These are phyloP conservation scores for Neosilurus mollespiculum DNA, from an alignment of 2,797 vertebrate species.

Conservation along the genomic window DNA sequence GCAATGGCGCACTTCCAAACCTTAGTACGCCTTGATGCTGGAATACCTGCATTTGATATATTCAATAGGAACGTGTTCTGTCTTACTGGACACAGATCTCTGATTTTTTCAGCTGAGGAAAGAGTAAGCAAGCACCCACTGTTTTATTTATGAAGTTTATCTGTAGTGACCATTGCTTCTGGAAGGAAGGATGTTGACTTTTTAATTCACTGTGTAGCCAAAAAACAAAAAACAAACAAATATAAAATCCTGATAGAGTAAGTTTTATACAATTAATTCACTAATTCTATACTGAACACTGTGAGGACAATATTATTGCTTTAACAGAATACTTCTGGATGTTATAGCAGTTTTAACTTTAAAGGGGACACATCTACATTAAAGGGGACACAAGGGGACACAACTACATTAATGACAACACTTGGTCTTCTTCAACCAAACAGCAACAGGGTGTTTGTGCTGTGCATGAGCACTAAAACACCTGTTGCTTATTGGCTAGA, in stretches of 20 bases:
- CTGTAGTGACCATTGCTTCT: constrained; percentile 21
- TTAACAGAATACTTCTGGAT: constrained; percentile 7
- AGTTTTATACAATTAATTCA: constrained; percentile 25
- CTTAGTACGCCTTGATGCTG: constrained; percentile 9
- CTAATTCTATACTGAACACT: constrained; percentile 34
- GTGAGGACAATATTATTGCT: constrained; percentile 36
- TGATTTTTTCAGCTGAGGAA: constrained; percentile 28
- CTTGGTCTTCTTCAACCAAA: no score
- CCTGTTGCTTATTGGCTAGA: no score
- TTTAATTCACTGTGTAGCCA: constrained; percentile 27
- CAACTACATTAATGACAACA: no score
- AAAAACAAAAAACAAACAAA: constrained; percentile 3
- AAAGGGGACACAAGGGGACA: neutral
- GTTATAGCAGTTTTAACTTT: constrained; percentile 4
- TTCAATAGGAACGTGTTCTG: constrained; percentile 10
- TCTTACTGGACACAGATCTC: constrained; percentile 11
- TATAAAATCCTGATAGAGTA: constrained; percentile 30
- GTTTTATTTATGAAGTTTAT: constrained; percentile 48
- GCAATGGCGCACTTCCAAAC: neutral
- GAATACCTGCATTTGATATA: constrained; percentile 18
- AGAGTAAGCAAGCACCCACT: constrained; percentile 23
- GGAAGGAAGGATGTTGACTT: constrained; percentile 12
- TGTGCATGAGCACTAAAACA: no score
- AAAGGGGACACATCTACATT: neutral
- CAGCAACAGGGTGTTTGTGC: no score